Evolutionary conservation across 2,888 invertebrate genomes (phyloP).

Genomic region (Stenotaenia linearis): DNA sequence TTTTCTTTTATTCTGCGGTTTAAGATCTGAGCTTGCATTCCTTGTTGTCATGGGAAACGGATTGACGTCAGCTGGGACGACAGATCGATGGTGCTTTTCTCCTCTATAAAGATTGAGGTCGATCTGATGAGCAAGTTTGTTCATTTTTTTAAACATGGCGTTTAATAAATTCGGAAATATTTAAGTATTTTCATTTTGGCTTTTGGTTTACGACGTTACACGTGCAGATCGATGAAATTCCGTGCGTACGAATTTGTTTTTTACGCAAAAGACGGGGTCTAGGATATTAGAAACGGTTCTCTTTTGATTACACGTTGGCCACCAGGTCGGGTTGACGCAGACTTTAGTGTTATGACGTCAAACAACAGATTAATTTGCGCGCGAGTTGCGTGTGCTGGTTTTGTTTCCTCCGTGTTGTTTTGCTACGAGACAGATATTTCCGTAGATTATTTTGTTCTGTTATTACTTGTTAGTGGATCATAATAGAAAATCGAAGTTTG

Average conservation of each 20-base stretch:
- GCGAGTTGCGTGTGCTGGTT: conserved; percentile 21
- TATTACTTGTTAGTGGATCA: background rate
- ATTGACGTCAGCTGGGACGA: conserved; percentile 13
- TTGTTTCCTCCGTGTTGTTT: conserved; percentile 17
- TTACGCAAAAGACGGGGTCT: no score
- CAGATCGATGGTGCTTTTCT: conserved; percentile 26
- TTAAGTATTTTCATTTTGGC: background rate
- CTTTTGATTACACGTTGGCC: background rate
- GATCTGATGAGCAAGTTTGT: background rate
- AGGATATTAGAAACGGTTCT: background rate
- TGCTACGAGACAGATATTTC: background rate
- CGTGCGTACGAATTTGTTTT: no score
- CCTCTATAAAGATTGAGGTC: conserved; percentile 16
- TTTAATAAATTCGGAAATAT: background rate
- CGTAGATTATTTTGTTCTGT: background rate
- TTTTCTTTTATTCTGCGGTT: background rate
- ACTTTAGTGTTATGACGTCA: background rate
- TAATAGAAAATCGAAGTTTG: background rate
- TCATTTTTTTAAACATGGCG: background rate
- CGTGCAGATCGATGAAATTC: no score
- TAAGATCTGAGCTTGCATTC: conserved; percentile 22
- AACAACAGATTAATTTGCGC: conserved; percentile 14
- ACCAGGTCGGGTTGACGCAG: conserved; percentile 6
- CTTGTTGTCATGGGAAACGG: background rate
- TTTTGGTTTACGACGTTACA: no score